Evolutionary conservation across 2,113 vertebrate species (phyloP).

Genomic region (Passer montanus): DNA sequence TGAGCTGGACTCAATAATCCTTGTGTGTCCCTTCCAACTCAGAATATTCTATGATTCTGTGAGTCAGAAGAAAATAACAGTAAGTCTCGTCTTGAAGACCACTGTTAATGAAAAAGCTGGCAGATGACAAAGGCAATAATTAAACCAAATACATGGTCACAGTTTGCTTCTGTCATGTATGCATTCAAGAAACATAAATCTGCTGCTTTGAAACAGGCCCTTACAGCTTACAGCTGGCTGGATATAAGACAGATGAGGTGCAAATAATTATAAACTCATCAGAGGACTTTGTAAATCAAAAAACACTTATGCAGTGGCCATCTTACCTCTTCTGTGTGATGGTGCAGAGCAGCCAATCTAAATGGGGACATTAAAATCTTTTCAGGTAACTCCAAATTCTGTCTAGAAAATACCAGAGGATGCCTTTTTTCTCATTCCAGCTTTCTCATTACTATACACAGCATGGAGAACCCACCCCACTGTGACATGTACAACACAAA

Average conservation of each 20-base stretch:
- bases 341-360: neutral
- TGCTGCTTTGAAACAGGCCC: neutral
- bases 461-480: neutral
- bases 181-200: neutral
- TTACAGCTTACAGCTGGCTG: neutral
- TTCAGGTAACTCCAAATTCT: neutral
- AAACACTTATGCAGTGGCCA: neutral
- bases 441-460: neutral
- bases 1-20: neutral
- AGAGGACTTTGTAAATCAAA: neutral
- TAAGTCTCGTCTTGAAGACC: neutral
- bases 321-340: neutral
- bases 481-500: neutral
- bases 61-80: neutral
- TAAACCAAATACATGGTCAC: neutral
- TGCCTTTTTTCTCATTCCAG: neutral
- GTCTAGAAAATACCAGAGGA: neutral
- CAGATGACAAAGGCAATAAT: neutral
- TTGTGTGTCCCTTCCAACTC: neutral
- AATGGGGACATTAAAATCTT: neutral
- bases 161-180: neutral
- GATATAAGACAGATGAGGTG: neutral
- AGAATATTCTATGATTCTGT: neutral
- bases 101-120: neutral
- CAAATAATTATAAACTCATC: neutral